Conservation (phyloP, 2,797 vertebrate species). For the Trematomus bernacchii region DNA sequence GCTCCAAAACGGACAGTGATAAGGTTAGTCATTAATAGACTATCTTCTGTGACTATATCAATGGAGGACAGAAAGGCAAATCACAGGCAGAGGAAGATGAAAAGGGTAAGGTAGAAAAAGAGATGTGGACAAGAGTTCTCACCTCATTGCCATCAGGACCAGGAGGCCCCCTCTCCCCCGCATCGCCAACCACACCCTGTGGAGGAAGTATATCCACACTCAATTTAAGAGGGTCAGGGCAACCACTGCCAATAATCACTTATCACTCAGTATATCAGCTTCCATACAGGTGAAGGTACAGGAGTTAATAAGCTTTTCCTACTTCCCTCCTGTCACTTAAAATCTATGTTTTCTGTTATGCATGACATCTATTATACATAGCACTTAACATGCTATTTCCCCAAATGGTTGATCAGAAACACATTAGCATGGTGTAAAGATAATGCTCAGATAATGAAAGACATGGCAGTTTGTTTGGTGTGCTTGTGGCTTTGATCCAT, state of each 20-base stretch:
- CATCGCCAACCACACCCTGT: slow-evolving; percentile 91
- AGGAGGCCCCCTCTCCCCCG: slow-evolving; percentile 90
- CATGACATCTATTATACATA: not conserved
- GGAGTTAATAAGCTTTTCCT: not conserved
- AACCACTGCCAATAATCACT: not conserved
- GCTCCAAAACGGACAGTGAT: not conserved
- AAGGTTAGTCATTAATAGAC: not conserved
- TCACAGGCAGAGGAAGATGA: not conserved
- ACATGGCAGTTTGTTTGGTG: slow-evolving; percentile 16
- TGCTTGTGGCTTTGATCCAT: slow-evolving; percentile 38
- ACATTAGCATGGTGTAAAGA: slow-evolving; percentile 16
- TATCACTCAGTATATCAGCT: rapidly evolving
- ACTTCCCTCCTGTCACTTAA: not conserved
- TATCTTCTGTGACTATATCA: not conserved
- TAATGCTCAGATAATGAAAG: slow-evolving; percentile 33
- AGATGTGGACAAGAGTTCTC: slow-evolving; percentile 58
- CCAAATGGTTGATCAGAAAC: slow-evolving; percentile 5
- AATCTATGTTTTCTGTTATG: not conserved
- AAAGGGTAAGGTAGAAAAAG: not conserved
- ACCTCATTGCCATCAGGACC: slow-evolving; percentile 95
- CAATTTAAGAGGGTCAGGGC: slow-evolving; percentile 3
- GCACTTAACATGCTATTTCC: not conserved
- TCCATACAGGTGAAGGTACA: not conserved
- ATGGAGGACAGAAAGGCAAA: not conserved
- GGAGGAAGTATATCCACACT: slow-evolving; percentile 38